Conservation (phyloP, 2,888 invertebrate genomes). For the Diplolepis rosae region DNA sequence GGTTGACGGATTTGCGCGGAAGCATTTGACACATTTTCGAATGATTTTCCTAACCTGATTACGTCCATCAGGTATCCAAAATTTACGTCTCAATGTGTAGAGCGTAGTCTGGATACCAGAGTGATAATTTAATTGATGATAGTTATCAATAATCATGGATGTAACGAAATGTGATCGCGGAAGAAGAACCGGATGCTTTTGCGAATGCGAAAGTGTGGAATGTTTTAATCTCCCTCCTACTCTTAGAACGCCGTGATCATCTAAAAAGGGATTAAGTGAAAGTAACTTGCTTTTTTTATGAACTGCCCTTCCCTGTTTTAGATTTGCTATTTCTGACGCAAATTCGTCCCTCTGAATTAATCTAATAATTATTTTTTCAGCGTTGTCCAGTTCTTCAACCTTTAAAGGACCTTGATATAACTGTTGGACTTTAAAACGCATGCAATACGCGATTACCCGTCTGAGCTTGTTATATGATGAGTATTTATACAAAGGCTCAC, state of each 20-base stretch:
- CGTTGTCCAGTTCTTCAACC: conserved; percentile 24
- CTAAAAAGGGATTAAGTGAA: conserved; percentile 18
- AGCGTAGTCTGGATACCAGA: neutral
- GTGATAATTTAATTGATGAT: neutral
- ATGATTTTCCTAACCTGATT: too few species aligned
- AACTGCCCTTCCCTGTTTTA: neutral
- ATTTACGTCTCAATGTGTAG: neutral
- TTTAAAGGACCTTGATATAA: neutral
- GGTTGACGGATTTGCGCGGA: too few species aligned
- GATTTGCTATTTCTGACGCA: conserved; percentile 18
- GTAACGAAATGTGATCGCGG: neutral
- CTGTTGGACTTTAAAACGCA: neutral
- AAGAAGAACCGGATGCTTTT: conserved; percentile 2
- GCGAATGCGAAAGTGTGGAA: neutral
- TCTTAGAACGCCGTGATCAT: neutral
- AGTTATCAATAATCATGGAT: neutral
- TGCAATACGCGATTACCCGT: neutral
- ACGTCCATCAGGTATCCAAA: conserved; percentile 29
- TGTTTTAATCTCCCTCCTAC: conserved; percentile 14
- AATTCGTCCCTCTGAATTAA: conserved; percentile 30
- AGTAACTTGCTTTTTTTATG: neutral
- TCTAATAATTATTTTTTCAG: conserved; percentile 17
- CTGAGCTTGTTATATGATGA: neutral
- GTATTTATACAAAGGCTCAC: neutral
- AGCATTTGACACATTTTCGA: too few species aligned